Percentiles rank a stretch among this genome's conserved stretches.
These are phyloP conservation scores for Steinernema carpocapsae DNA, from an alignment of 2,888 invertebrate genomes.

Conservation along the genomic window DNA sequence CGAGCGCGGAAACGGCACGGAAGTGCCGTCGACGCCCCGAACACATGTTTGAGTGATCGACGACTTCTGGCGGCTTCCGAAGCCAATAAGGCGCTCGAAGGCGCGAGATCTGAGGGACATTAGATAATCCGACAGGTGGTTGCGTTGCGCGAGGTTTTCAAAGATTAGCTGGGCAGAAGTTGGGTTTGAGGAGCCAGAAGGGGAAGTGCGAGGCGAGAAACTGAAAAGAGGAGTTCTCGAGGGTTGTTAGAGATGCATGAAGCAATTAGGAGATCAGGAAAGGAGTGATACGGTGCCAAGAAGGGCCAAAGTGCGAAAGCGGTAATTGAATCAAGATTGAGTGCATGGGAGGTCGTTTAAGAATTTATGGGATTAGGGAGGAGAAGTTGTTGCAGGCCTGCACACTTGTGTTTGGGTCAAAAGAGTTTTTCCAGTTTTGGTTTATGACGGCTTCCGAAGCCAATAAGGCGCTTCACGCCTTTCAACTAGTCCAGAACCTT, in stretches of 20 bases:
- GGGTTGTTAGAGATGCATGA: neutral
- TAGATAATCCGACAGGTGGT: slow-evolving; percentile 24
- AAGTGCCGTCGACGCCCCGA: neutral
- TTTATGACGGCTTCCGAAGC: slow-evolving; percentile 1
- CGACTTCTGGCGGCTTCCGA: slow-evolving; percentile 11
- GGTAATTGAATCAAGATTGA: neutral
- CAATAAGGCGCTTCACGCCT: neutral
- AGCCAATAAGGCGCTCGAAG: neutral
- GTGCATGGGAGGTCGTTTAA: no score
- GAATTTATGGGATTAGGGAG: no score
- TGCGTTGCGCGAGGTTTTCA: slow-evolving; percentile 12
- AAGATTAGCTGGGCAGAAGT: slow-evolving; percentile 20
- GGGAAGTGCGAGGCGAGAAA: slow-evolving; percentile 7
- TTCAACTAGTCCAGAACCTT: no score
- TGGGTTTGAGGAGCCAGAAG: neutral
- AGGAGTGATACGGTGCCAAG: no score
- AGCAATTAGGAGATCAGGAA: neutral
- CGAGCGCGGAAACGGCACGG: slow-evolving; percentile 3
- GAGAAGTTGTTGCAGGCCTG: no score
- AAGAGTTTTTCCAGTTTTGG: no score
- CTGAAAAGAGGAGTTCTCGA: neutral
- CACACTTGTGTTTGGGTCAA: no score
- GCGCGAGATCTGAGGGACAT: neutral
- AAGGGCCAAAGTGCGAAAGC: no score
- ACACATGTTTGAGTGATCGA: slow-evolving; percentile 17